phyloP scores from a whole-genome alignment of 1,140 invertebrate species.

The Listronotus oregonensis region DNA sequence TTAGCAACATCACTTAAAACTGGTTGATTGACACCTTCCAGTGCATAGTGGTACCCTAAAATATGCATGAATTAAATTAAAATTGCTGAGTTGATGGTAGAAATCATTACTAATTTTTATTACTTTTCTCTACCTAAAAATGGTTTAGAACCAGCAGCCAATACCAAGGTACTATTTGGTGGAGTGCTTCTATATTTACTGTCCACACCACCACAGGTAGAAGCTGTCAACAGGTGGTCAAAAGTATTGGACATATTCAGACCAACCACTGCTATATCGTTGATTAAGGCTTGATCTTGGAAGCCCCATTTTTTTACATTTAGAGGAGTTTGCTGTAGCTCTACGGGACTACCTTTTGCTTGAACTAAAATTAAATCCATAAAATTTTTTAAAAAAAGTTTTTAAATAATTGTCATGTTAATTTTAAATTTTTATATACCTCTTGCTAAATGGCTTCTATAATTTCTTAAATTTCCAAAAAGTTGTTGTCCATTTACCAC shows the following conservation, averaged over 20 bases:
- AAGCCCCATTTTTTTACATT: slow-evolving; percentile 86
- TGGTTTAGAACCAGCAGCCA: slow-evolving; percentile 81
- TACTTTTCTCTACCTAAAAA: slow-evolving; percentile 61
- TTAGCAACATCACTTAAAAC: slow-evolving; percentile 84
- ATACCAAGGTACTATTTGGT: slow-evolving; percentile 76
- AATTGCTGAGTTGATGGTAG: neutral
- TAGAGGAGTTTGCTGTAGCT: slow-evolving; percentile 63
- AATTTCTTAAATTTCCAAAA: slow-evolving; percentile 78
- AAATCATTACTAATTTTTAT: neutral
- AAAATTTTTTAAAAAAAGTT: slow-evolving; percentile 4
- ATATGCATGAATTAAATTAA: slow-evolving; percentile 56
- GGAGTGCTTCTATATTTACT: slow-evolving; percentile 74
- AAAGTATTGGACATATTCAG: slow-evolving; percentile 77
- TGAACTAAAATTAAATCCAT: slow-evolving; percentile 67
- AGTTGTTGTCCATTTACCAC: slow-evolving; percentile 83
- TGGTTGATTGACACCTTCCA: slow-evolving; percentile 78
- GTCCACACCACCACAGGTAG: slow-evolving; percentile 77
- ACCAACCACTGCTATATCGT: slow-evolving; percentile 80
- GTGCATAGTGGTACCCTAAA: slow-evolving; percentile 85
- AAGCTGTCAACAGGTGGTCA: slow-evolving; percentile 84
- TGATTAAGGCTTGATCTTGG: slow-evolving; percentile 73
- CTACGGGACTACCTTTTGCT: slow-evolving; percentile 69
- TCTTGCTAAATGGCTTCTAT: slow-evolving; percentile 80
- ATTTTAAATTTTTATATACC: slow-evolving; percentile 61
- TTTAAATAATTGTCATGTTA: too few species aligned